Evolutionary conservation across 64 coral and sea anemone species (phyloP).

Genomic region (Hydrozoanthus tunicans): DNA sequence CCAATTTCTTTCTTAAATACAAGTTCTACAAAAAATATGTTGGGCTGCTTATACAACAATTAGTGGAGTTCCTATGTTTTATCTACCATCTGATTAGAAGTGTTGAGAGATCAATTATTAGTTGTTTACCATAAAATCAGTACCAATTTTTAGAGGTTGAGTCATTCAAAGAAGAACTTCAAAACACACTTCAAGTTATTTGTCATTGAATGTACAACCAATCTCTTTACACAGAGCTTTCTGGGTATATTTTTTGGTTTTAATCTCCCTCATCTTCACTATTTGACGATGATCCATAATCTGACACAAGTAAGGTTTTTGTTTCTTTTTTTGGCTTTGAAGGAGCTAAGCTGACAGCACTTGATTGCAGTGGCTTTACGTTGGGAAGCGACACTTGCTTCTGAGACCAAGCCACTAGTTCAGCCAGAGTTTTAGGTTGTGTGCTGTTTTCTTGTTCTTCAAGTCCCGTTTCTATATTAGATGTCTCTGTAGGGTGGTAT

Average conservation of each 20-base stretch:
- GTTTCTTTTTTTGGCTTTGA: background rate
- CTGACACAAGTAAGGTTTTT: constrained; percentile 72
- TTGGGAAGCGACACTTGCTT: constrained; percentile 51
- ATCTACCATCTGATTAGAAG: too few species aligned
- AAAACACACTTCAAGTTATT: too few species aligned
- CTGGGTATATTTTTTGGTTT: background rate
- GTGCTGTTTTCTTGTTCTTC: background rate
- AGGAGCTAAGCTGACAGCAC: background rate
- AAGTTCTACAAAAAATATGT: too few species aligned
- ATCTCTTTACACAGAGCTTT: too few species aligned
- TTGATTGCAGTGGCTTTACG: background rate
- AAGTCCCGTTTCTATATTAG: background rate
- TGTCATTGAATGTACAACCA: too few species aligned
- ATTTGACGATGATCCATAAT: constrained; percentile 83
- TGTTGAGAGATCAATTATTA: too few species aligned
- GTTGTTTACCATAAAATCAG: too few species aligned
- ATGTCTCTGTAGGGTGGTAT: background rate
- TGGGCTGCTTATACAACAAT: too few species aligned
- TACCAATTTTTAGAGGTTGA: too few species aligned
- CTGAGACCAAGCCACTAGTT: constrained; percentile 84
- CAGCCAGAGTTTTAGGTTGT: constrained; percentile 76
- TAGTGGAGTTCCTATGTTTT: too few species aligned
- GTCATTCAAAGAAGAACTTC: too few species aligned
- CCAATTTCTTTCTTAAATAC: too few species aligned
- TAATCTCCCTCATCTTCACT: constrained; percentile 50